Base-by-base conservation (phyloP, 30 jellyfish, hydroid and myxozoan genomes). In the Aurelia aurita region DNA sequence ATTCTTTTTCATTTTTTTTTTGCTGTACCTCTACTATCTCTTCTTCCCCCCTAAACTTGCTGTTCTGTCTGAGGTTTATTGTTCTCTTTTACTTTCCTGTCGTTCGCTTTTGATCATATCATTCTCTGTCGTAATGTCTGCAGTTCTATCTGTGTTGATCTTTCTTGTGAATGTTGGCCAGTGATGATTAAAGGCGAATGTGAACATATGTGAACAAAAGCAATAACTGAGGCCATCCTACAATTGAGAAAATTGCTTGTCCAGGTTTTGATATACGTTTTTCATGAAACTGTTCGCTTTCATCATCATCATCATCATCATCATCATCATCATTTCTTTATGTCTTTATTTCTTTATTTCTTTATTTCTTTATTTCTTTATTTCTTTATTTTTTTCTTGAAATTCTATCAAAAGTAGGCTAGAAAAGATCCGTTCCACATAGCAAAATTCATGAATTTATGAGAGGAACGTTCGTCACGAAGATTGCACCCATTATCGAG, bases 161-260 rank as follows among this genome's bases (percentile, higher is more conserved):
- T 6, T 39, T 6, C 9, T 39, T 6, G 9, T 2, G 46, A 3
- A 8, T 39, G 51, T 39, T 39, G 85, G 91, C 91, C 91, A 54
- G 39, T 81, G 91, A 81, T 81, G 91, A 81, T 23, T 6, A 81
- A 81, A 81, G 91, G 91, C 91, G 91, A 81, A 81, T 81, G 72
- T 81, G 91, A 81, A 20, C 11, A 7, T 8, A 21, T 66, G 35
- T 81, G 91, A 81, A 26, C 71, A 65, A 64, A 68, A 34, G 15
- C 32, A 14, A 19, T 34, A 19, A 23, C 91, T 81, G 91, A 81
- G 91, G 91, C 85, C 84, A n/a, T 23, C 27, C 1, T 31, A 16
- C 35, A 23, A 13, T 22, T 23, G 25, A 23, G 29, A 58, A 7
- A 15, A 58, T 58, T 23, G 7, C 51, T 39, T 6, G 14, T 39